Evolutionary conservation across 2,797 vertebrate genomes (phyloP).

Genomic region (Hipposideros larvatus): DNA sequence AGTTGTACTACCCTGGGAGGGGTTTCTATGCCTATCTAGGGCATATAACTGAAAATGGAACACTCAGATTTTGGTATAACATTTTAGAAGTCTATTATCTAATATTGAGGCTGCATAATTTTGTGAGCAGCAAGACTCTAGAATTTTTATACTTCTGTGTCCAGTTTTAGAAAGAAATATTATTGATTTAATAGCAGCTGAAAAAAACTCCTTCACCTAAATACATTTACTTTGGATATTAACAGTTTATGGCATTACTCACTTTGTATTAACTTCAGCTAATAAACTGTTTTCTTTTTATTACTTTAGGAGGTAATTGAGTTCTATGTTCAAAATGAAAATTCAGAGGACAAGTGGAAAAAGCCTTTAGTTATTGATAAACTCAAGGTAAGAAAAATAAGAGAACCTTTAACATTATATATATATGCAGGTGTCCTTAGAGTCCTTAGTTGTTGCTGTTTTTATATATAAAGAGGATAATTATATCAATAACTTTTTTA

Average conservation of each 20-base stretch:
- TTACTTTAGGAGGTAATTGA: constrained; percentile 90
- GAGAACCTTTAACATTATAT: background rate
- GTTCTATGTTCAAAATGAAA: constrained; percentile 89
- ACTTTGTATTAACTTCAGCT: constrained; percentile 50
- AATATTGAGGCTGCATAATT: background rate
- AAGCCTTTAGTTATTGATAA: constrained; percentile 92
- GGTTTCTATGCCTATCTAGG: background rate
- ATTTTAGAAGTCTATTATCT: background rate
- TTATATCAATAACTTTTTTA: constrained; percentile 13
- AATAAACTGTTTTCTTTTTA: constrained; percentile 44
- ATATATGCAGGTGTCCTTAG: background rate
- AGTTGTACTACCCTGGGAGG: background rate
- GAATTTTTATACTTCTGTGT: constrained; percentile 39
- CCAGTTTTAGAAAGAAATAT: constrained; percentile 34
- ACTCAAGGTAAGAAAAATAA: constrained; percentile 91
- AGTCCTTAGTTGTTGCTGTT: background rate
- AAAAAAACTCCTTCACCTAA: constrained; percentile 40
- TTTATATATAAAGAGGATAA: background rate
- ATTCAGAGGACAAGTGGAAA: constrained; percentile 92
- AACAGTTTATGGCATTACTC: background rate
- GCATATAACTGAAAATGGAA: background rate
- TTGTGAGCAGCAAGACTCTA: constrained; percentile 15
- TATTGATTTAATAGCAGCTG: background rate
- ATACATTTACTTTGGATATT: constrained; percentile 48
- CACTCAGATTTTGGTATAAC: background rate